Conservation (phyloP, 2,888 invertebrate genomes). For the Zeuzera pyrina region DNA sequence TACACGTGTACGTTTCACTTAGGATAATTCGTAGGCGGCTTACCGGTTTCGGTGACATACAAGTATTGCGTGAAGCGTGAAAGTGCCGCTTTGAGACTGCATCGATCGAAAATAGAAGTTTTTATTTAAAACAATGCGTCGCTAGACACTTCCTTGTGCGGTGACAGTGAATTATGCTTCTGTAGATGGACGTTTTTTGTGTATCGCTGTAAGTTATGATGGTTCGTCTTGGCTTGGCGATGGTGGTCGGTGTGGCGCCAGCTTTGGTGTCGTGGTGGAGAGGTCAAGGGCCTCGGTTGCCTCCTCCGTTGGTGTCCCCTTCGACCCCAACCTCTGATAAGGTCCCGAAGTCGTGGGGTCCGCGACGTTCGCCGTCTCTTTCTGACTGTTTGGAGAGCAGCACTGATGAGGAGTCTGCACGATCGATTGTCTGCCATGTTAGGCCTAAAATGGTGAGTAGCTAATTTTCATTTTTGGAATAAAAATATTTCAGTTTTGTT, state of each 20-base stretch:
- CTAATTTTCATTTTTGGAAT: not conserved
- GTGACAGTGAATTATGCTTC: conserved; percentile 15
- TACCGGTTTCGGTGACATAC: conserved; percentile 40
- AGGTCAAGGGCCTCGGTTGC: conserved; percentile 40
- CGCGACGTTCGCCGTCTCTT: conserved; percentile 54
- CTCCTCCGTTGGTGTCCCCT: conserved; percentile 28
- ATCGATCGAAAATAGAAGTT: conserved; percentile 53
- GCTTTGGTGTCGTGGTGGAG: conserved; percentile 67
- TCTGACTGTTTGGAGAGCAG: conserved; percentile 64
- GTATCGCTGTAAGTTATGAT: conserved; percentile 27
- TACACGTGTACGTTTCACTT: conserved; percentile 30
- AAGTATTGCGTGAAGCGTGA: conserved; percentile 25
- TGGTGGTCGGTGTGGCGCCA: conserved; percentile 69
- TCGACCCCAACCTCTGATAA: conserved; percentile 33
- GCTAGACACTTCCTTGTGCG: conserved; percentile 27
- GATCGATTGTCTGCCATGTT: conserved; percentile 61
- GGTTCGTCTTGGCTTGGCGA: conserved; percentile 62
- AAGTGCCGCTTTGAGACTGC: conserved; percentile 43
- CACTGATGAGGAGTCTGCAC: conserved; percentile 61
- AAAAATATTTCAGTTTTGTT: not conserved
- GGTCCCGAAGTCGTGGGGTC: conserved; percentile 42
- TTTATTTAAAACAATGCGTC: conserved; percentile 48
- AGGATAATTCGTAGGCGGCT: conserved; percentile 25
- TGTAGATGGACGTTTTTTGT: conserved; percentile 16
- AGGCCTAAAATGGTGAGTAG: conserved; percentile 61